These are phyloP conservation scores for Indicator maculatus DNA, from an alignment of 2,113 vertebrate genomes.

Conservation along the genomic window DNA sequence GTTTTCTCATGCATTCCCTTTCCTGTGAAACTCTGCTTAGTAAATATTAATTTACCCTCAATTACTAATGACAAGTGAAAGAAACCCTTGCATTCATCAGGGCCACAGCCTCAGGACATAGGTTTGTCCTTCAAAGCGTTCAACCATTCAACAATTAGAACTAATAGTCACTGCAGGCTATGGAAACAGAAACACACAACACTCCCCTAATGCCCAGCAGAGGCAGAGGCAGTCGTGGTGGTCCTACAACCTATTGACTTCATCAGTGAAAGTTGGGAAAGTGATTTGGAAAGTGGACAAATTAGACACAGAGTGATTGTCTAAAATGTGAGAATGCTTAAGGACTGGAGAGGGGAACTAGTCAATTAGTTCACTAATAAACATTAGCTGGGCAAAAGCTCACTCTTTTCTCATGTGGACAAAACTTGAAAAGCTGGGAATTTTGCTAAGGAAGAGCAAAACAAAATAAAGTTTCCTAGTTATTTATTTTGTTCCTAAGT, in stretches of 20 bases:
- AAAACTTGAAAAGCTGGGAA: not conserved
- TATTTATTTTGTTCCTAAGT: no score
- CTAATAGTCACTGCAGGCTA: constrained; percentile 81
- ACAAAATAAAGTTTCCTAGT: not conserved
- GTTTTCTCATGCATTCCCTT: constrained; percentile 46
- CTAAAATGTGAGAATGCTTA: constrained; percentile 50
- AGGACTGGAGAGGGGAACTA: not conserved
- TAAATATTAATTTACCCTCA: constrained; percentile 78
- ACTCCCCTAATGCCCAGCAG: not conserved
- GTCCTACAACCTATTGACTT: constrained; percentile 55
- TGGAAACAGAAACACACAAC: constrained; percentile 21
- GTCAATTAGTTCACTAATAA: constrained; percentile 34
- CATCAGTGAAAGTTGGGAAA: constrained; percentile 69
- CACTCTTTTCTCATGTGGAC: accelerated
- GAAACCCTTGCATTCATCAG: constrained; percentile 74
- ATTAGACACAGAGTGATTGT: not conserved
- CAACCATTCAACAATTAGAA: constrained; percentile 80
- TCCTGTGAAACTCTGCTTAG: constrained; percentile 76
- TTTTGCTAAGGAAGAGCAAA: not conserved
- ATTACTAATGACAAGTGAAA: constrained; percentile 84
- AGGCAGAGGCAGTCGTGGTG: constrained; percentile 33
- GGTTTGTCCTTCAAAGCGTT: constrained; percentile 80
- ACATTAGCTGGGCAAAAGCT: not conserved
- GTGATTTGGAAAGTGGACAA: constrained; percentile 73
- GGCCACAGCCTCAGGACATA: constrained; percentile 69